Percentiles rank a stretch among this genome's conserved stretches.
Conservation (phyloP, 2,113 vertebrate genomes). For the Elachura formosa region DNA sequence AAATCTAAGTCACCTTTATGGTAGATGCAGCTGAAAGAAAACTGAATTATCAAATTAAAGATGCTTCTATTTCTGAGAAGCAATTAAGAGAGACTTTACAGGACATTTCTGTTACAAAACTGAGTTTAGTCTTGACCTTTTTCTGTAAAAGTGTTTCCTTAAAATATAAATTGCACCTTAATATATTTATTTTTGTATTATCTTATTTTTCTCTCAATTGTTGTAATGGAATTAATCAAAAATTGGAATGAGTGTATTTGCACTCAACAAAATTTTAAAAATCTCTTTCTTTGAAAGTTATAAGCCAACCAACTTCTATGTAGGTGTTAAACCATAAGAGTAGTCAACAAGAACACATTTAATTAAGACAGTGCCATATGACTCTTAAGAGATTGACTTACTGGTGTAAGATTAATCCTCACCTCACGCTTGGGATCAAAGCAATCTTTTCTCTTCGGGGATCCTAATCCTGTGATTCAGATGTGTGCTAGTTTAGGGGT, state of each 20-base stretch:
- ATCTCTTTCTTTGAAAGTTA: background rate
- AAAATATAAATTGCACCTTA: background rate
- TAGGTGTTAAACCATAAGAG: background rate
- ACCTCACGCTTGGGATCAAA: background rate
- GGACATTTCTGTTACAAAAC: background rate
- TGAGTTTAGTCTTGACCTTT: background rate
- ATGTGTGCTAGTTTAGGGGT: background rate
- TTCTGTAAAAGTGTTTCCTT: background rate
- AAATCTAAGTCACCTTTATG: background rate
- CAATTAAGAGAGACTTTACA: background rate
- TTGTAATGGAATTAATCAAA: background rate
- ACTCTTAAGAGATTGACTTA: background rate
- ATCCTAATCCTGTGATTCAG: background rate
- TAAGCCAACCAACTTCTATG: background rate
- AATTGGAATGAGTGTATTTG: background rate
- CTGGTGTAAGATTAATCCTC: background rate
- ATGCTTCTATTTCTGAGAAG: background rate
- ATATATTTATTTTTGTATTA: background rate
- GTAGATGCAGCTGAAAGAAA: background rate
- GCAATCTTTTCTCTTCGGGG: background rate
- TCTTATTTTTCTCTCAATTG: background rate
- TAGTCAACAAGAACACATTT: background rate
- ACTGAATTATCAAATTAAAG: background rate
- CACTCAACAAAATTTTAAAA: background rate
- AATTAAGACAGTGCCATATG: background rate